Percentiles rank a stretch among this genome's conserved stretches.
phyloP scores from a whole-genome alignment of 2,113 vertebrate species.

The Chionodraco myersi region DNA sequence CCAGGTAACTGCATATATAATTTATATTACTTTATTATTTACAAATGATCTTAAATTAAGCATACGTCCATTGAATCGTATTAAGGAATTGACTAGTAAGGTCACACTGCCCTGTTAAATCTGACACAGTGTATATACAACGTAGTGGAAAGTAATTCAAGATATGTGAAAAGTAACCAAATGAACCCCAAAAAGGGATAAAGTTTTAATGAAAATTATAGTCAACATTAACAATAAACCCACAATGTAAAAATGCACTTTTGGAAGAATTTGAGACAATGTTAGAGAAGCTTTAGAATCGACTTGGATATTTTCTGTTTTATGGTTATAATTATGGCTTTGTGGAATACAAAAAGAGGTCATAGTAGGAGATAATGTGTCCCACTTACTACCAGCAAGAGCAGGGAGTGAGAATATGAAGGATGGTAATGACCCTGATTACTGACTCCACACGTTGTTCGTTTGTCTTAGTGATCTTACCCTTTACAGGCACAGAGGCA shows the following conservation, averaged over 20 bases:
- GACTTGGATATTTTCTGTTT: constrained; percentile 21
- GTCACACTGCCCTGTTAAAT: too few relatives aligned
- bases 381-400: constrained; percentile 27
- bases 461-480: constrained; percentile 43
- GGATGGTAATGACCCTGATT: constrained; percentile 42
- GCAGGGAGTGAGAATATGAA: constrained; percentile 11
- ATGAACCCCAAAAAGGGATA: background rate
- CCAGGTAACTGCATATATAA: too few relatives aligned
- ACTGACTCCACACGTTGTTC: constrained; percentile 38
- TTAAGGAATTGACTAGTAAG: too few relatives aligned
- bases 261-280: constrained; percentile 14
- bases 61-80: too few relatives aligned
- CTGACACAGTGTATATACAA: too few relatives aligned
- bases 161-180: background rate
- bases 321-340: constrained; percentile 27
- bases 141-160: background rate
- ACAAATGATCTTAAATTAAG: too few relatives aligned
- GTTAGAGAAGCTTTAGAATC: constrained; percentile 17
- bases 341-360: constrained; percentile 53
- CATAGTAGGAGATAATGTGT: constrained; percentile 30
- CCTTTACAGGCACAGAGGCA: background rate
- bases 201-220: constrained; percentile 6
- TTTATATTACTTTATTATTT: too few relatives aligned
- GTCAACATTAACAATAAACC: constrained; percentile 3
- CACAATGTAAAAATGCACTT: constrained; percentile 17